phyloP scores from a whole-genome alignment of 2,797 vertebrate genomes.

The Chaunax sp. region DNA sequence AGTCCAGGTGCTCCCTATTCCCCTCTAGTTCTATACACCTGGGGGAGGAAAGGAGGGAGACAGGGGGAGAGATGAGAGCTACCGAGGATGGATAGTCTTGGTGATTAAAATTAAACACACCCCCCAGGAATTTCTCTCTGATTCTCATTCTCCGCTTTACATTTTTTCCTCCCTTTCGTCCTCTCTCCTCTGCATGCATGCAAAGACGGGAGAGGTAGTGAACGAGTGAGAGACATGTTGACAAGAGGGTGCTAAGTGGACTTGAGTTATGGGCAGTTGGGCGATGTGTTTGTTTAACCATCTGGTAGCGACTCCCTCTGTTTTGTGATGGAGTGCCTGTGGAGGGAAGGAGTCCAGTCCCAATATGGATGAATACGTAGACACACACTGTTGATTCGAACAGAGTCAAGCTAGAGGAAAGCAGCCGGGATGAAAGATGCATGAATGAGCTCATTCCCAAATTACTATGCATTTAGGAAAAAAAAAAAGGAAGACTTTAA shows the following conservation, averaged over 20 bases:
- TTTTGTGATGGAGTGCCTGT: conserved; percentile 84
- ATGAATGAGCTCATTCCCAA: conserved; percentile 38
- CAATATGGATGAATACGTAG: conserved; percentile 53
- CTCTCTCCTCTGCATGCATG: conserved; percentile 28
- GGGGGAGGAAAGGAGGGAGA: conserved; percentile 22
- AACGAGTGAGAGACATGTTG: conserved; percentile 81
- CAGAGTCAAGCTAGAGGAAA: conserved; percentile 48
- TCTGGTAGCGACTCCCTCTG: conserved; percentile 86
- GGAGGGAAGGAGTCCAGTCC: conserved; percentile 82
- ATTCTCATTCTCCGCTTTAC: conserved; percentile 69
- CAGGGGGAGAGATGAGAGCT: conserved; percentile 36
- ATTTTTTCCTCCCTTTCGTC: conserved; percentile 48
- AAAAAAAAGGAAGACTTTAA: neutral
- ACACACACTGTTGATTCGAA: conserved; percentile 49
- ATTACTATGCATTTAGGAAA: neutral
- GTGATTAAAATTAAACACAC: conserved; percentile 86
- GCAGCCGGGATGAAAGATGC: conserved; percentile 32
- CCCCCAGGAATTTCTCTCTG: conserved; percentile 70
- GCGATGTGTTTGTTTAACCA: conserved; percentile 89
- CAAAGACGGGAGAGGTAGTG: conserved; percentile 62
- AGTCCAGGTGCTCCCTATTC: conserved; percentile 57
- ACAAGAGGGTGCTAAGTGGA: conserved; percentile 87
- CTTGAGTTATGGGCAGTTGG: conserved; percentile 89
- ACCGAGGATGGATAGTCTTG: conserved; percentile 79
- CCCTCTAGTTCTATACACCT: conserved; percentile 68